These are phyloP conservation scores for Arbacia lixula DNA, from an alignment of 53 echinoderm and acorn worm species.

Conservation along the genomic window DNA sequence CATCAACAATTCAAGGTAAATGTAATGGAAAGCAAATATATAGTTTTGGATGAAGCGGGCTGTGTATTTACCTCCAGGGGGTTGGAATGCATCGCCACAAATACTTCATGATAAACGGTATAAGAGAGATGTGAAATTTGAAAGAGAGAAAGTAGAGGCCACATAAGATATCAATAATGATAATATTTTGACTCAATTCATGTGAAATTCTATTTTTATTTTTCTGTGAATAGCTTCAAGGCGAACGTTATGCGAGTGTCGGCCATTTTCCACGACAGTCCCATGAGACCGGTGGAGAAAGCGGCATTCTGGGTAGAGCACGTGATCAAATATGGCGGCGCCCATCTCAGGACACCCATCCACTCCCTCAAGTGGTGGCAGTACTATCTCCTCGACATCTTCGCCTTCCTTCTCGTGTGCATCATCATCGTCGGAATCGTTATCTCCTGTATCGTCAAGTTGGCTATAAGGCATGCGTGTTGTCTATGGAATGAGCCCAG, in stretches of 20 bases:
- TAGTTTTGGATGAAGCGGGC: too few relatives aligned
- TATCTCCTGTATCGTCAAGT: background rate
- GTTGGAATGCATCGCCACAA: too few relatives aligned
- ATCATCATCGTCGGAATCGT: background rate
- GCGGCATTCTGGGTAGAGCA: slow-evolving; percentile 48
- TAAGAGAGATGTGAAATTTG: too few relatives aligned
- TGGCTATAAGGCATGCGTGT: too few relatives aligned
- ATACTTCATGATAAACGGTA: too few relatives aligned
- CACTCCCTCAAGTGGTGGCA: slow-evolving; percentile 21
- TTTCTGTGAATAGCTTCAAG: too few relatives aligned
- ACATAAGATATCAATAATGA: too few relatives aligned
- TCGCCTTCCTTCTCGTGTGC: background rate
- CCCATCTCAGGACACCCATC: background rate
- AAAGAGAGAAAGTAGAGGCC: too few relatives aligned
- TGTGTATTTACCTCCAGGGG: too few relatives aligned
- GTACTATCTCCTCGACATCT: slow-evolving; percentile 16
- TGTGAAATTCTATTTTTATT: too few relatives aligned
- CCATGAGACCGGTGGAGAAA: slow-evolving; percentile 27
- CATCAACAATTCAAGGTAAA: slow-evolving; percentile 5
- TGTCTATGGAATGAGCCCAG: background rate
- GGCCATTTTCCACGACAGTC: background rate
- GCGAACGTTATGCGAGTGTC: background rate
- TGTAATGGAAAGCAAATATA: too few relatives aligned
- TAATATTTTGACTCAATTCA: too few relatives aligned
- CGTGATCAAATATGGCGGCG: slow-evolving; percentile 46